These are phyloP conservation scores for Gnatocerus cornutus DNA, from an alignment of 2,888 invertebrate species.

Conservation along the genomic window DNA sequence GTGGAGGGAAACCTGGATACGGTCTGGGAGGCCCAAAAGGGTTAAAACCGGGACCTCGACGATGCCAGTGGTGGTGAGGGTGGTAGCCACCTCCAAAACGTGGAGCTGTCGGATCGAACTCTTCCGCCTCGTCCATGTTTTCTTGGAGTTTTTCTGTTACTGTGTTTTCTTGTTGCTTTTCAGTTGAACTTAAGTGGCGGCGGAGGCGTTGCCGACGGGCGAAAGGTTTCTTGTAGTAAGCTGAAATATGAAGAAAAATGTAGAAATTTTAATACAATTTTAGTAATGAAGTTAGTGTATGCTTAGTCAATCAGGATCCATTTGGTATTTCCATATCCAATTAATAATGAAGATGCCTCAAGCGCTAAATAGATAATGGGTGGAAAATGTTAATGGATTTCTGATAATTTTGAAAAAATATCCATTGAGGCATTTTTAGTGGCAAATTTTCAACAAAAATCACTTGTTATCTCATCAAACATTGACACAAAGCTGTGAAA, in stretches of 20 bases:
- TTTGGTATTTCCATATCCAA: conserved; percentile 5
- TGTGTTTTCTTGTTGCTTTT: neutral
- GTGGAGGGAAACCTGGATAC: neutral
- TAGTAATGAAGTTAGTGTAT: neutral
- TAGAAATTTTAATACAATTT: too few relatives aligned
- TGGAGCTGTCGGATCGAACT: conserved; percentile 9
- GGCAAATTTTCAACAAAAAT: neutral
- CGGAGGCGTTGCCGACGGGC: conserved; percentile 29
- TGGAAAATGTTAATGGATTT: neutral
- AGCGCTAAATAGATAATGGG: neutral
- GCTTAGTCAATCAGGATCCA: neutral
- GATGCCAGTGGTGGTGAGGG: conserved; percentile 6
- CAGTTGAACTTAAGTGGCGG: neutral
- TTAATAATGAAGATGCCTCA: conserved; percentile 1
- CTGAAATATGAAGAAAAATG: conserved; percentile 11
- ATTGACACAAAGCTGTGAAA: neutral
- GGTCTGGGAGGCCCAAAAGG: neutral
- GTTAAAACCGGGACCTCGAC: neutral
- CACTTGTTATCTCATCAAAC: neutral
- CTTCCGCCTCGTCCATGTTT: conserved; percentile 14
- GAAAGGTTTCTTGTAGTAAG: conserved; percentile 23
- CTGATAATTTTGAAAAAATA: conserved; percentile 1
- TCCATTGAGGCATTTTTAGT: too few relatives aligned
- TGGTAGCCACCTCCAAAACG: conserved; percentile 30
- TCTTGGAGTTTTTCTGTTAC: conserved; percentile 14